These are phyloP conservation scores for Echinometra lucunter DNA, from an alignment of 53 echinoderm and acorn worm species.

Conservation along the genomic window DNA sequence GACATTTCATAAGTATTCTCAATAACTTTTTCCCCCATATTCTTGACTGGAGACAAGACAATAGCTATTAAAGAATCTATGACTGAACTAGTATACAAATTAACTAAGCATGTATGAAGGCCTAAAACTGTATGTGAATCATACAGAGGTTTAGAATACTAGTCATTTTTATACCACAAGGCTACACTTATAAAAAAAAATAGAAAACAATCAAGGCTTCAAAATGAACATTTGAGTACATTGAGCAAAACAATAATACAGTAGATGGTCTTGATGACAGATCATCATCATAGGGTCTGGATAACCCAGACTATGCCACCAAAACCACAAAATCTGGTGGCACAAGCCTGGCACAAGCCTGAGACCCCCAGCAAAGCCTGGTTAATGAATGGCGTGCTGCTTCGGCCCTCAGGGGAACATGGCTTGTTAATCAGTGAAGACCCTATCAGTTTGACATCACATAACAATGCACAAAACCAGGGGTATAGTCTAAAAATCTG, in stretches of 20 bases:
- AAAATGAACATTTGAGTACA: too few species aligned
- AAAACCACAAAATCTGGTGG: background rate
- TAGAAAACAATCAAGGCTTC: too few species aligned
- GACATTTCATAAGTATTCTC: background rate
- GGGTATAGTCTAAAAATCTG: background rate
- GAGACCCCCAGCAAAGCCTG: constrained; percentile 62
- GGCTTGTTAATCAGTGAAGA: constrained; percentile 18
- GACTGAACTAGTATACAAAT: too few species aligned
- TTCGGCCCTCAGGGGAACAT: background rate
- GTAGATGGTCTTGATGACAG: background rate
- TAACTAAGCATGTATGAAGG: too few species aligned
- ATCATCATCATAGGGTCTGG: background rate
- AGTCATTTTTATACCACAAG: too few species aligned
- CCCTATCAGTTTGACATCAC: constrained; percentile 2
- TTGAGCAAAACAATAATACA: too few species aligned
- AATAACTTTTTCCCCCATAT: background rate
- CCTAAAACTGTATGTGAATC: too few species aligned
- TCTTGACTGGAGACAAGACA: too few species aligned
- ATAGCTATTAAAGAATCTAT: too few species aligned
- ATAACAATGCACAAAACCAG: background rate
- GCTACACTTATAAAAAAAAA: too few species aligned
- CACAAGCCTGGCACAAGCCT: constrained; percentile 68
- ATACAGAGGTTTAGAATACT: too few species aligned
- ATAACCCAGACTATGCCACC: background rate
- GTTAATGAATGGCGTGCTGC: constrained; percentile 61